phyloP scores from a whole-genome alignment of 2,888 invertebrate genomes.

The Tetranychus piercei region DNA sequence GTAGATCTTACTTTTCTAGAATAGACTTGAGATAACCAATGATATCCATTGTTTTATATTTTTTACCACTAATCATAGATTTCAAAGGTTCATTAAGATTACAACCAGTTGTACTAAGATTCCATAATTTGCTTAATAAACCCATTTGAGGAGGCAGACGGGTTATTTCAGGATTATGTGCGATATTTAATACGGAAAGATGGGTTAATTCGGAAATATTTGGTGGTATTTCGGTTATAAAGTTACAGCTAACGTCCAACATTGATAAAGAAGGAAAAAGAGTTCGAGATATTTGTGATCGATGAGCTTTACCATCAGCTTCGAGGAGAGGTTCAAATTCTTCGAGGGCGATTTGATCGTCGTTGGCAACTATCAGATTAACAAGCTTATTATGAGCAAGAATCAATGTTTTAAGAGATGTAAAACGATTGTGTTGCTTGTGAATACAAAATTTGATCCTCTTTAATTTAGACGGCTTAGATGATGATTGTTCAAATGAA shows the following conservation, averaged over 20 bases:
- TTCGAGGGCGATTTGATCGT: slow-evolving; percentile 48
- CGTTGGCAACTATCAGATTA: slow-evolving; percentile 29
- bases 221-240: slow-evolving; percentile 53
- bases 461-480: not conserved
- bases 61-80: slow-evolving; percentile 71
- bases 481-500: not conserved
- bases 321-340: slow-evolving; percentile 22
- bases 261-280: slow-evolving; percentile 84
- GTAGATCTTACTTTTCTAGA: slow-evolving; percentile 36
- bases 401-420: slow-evolving; percentile 59
- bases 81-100: slow-evolving; percentile 65
- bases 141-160: slow-evolving; percentile 91
- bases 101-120: slow-evolving; percentile 76
- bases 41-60: slow-evolving; percentile 79
- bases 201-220: slow-evolving; percentile 65
- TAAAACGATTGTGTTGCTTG: slow-evolving; percentile 59
- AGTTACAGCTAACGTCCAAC: slow-evolving; percentile 81
- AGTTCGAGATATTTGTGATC: slow-evolving; percentile 3
- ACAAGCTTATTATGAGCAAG: slow-evolving; percentile 65
- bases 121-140: slow-evolving; percentile 80
- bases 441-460: slow-evolving; percentile 44
- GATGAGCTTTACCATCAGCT: slow-evolving; percentile 2
- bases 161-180: slow-evolving; percentile 61
- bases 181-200: slow-evolving; percentile 80
- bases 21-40: slow-evolving; percentile 70